Conservation (phyloP, 1,140 invertebrate species). For the Branchinecta lynchi region DNA sequence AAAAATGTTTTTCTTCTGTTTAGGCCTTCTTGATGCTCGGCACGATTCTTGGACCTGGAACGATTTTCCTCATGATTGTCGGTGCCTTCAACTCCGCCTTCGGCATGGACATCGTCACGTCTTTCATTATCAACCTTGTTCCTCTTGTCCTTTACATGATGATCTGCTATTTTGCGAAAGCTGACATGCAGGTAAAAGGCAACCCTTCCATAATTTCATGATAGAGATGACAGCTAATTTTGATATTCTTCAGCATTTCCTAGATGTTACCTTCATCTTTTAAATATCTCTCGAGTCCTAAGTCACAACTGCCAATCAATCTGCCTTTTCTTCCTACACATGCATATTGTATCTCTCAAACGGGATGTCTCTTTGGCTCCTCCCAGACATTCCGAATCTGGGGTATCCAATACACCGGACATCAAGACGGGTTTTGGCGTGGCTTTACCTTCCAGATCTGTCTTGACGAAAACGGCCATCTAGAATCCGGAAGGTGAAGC, state of each 20-base stretch:
- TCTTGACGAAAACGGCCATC: too few relatives aligned
- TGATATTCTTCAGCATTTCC: too few relatives aligned
- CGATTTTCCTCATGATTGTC: constrained; percentile 45
- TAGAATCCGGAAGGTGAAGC: too few relatives aligned
- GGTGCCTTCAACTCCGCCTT: constrained; percentile 42
- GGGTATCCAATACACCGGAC: too few relatives aligned
- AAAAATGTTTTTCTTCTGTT: constrained; percentile 13
- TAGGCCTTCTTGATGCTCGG: constrained; percentile 38
- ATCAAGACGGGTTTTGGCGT: too few relatives aligned
- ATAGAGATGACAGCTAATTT: too few relatives aligned
- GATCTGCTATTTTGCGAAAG: constrained; percentile 33
- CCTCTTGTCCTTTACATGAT: constrained; percentile 36
- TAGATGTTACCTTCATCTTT: too few relatives aligned
- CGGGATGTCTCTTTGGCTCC: too few relatives aligned
- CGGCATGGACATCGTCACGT: constrained; percentile 34
- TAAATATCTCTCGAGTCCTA: constrained; percentile 28
- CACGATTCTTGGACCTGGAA: constrained; percentile 44
- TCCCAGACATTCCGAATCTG: too few relatives aligned
- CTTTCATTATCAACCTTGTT: constrained; percentile 34
- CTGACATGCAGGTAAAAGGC: constrained; percentile 33
- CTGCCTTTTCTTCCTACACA: too few relatives aligned
- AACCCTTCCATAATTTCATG: constrained; percentile 41
- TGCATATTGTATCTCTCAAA: too few relatives aligned
- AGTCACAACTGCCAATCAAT: constrained; percentile 34
- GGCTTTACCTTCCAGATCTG: too few relatives aligned